Evolutionary conservation across 2,113 vertebrate genomes (phyloP).

Genomic region (Gorilla gorilla): DNA sequence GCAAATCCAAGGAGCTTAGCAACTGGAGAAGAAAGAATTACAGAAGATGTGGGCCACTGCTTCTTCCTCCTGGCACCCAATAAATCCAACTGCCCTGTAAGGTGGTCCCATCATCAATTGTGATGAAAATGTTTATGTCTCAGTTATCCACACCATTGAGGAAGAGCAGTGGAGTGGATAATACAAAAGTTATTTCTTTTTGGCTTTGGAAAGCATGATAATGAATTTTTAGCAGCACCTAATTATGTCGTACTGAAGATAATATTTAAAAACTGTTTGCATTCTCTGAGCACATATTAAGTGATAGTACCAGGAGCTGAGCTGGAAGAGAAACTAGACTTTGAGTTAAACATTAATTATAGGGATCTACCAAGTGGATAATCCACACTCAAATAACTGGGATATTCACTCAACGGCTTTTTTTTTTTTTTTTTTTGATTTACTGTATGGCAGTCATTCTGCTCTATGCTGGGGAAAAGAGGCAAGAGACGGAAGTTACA

Average conservation of each 20-base stretch:
- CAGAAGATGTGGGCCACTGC: neutral
- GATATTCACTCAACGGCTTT: neutral
- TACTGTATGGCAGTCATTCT: neutral
- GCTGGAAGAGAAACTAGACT: constrained; percentile 33
- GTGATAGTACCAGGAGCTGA: neutral
- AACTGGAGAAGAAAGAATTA: neutral
- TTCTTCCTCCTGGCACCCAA: neutral
- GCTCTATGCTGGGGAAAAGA: neutral
- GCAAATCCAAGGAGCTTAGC: neutral
- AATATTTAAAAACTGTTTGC: constrained; percentile 45
- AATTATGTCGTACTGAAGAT: constrained; percentile 52
- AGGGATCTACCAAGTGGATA: neutral
- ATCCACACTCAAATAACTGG: neutral
- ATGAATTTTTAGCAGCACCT: constrained; percentile 60
- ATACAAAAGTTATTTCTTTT: constrained; percentile 36
- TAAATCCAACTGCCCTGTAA: neutral
- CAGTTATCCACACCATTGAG: neutral
- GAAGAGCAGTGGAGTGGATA: neutral
- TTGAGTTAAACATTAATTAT: neutral
- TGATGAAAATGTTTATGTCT: neutral
- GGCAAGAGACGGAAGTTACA: neutral
- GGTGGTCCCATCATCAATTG: neutral
- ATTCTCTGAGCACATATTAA: constrained; percentile 36
- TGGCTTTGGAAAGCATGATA: constrained; percentile 22
- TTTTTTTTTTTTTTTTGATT: neutral